Percentiles rank a stretch among this genome's conserved stretches.
These are phyloP conservation scores for Channa striata DNA, from an alignment of 2,797 vertebrate genomes.

Conservation along the genomic window DNA sequence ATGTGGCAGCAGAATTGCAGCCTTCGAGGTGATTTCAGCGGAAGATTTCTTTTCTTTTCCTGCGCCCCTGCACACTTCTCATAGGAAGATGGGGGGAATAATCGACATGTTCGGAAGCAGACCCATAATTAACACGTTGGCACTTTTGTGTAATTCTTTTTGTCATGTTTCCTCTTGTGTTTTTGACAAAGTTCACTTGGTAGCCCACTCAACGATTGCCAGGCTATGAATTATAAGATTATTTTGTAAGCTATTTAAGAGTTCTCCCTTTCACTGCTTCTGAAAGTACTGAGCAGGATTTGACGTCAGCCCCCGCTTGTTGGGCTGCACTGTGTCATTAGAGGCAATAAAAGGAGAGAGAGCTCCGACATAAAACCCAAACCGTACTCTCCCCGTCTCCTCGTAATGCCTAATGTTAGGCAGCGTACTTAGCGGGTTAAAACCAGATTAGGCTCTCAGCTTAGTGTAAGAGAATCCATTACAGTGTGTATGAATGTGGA, in stretches of 20 bases:
- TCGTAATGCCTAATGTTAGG: conserved; percentile 62
- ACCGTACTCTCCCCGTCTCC: conserved; percentile 60
- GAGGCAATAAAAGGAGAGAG: conserved; percentile 32
- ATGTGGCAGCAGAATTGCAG: conserved; percentile 78
- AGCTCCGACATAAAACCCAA: conserved; percentile 51
- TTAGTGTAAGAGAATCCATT: conserved; percentile 65
- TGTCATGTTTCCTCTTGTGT: conserved; percentile 23
- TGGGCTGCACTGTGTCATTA: conserved; percentile 52
- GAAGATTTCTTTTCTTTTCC: conserved; percentile 65
- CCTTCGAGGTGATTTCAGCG: conserved; percentile 70
- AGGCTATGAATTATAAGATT: conserved; percentile 73
- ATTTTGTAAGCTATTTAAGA: conserved; percentile 73
- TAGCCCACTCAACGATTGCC: conserved; percentile 65
- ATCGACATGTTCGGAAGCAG: conserved; percentile 68
- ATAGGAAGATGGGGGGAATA: conserved; percentile 61
- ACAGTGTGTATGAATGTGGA: conserved; percentile 32
- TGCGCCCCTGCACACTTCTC: conserved; percentile 47
- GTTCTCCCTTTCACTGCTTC: conserved; percentile 40
- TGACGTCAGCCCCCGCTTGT: conserved; percentile 56
- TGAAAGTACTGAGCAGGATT: conserved; percentile 55
- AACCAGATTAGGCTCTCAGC: conserved; percentile 71
- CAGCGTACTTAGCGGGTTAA: conserved; percentile 63
- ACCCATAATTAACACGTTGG: conserved; percentile 78
- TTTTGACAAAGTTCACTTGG: conserved; percentile 54
- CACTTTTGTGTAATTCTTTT: conserved; percentile 62